Evolutionary conservation across 2,797 vertebrate species (phyloP), one percentile per base, ranked within the genome.

Genomic region (Chromis chromis): DNA sequence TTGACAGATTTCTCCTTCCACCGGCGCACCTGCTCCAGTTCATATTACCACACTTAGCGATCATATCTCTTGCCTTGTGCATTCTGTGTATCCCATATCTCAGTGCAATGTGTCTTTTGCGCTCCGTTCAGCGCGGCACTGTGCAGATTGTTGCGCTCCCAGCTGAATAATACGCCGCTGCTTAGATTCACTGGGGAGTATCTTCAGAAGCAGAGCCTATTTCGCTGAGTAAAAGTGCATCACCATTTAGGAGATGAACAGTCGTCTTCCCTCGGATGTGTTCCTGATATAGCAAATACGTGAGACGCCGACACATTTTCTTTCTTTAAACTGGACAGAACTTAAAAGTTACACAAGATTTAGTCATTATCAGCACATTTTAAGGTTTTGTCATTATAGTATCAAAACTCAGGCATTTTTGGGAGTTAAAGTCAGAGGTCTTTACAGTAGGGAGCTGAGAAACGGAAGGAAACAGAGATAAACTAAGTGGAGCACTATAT

Each of bases 71-170:
- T 16, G 21, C 52, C n/a, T 25, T 53, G 33, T 67, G 55, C 67
- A 50, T 63, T 84, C 68, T 81, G 44, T 69, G 57, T 50, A 17
- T 63, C 56, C 59, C 55, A 64, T 68, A 73, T 70, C 24, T 78
- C 65, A 65, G 21, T 17, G 6, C 68, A 67, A 62, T 76, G 70
- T 36, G 77, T 82, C 74, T 72, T 67, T 52, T 59, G 75, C 75
- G 73, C 24, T 68, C 50, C 64, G 54, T 44, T 50, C 50, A 48
- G 31, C 10, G 17, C 17, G 27, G 42, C n/a, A 21, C 31, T 31
- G 33, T 59, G 39, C 22, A 46, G 60, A 61, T 58, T 79, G 56
- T 52, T 62, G 14, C 4, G 0, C 56, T 69, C 53, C 39, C 24
- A n/a, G 9, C 13, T n/a, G 63, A 73, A 76, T 83, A 54, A 50